phyloP scores from a whole-genome alignment of 1,140 invertebrate species.

The Papilio glaucus region DNA sequence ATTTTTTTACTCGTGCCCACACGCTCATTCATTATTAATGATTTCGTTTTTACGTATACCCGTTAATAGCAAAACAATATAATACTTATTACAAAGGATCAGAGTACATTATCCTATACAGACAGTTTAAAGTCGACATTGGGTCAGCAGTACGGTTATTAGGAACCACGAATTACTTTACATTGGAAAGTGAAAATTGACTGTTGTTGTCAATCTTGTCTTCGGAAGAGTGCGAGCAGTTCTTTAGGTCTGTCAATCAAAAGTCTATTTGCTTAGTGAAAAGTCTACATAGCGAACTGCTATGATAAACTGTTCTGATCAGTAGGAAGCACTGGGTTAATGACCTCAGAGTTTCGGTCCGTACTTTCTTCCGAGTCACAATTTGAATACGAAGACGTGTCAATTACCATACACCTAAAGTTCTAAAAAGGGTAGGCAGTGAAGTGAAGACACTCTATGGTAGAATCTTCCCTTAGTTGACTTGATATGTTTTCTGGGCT shows the following conservation, averaged over 20 bases:
- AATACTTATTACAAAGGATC: background rate
- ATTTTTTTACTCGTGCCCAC: constrained; percentile 15
- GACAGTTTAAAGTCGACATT: background rate
- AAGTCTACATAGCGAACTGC: constrained; percentile 10
- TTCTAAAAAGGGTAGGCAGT: background rate
- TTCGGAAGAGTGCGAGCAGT: background rate
- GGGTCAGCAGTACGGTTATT: constrained; percentile 31
- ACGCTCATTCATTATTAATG: constrained; percentile 25
- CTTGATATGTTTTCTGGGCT: too few species aligned
- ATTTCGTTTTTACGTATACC: constrained; percentile 3
- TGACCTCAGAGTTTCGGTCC: background rate
- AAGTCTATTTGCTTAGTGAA: constrained; percentile 13
- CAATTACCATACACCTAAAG: background rate
- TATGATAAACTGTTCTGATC: constrained; percentile 1
- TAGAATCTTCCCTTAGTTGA: too few species aligned
- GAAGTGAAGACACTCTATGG: too few species aligned
- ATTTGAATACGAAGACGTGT: background rate
- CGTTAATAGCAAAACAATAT: background rate
- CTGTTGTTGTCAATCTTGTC: background rate
- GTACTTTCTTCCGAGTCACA: background rate
- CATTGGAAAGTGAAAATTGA: constrained; percentile 31
- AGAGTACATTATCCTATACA: constrained; percentile 10
- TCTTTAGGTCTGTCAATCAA: constrained; percentile 18
- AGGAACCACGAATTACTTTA: constrained; percentile 20
- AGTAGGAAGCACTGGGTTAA: background rate